Conservation (phyloP, 2,888 invertebrate species). For the Aspidapion aeneum region DNA sequence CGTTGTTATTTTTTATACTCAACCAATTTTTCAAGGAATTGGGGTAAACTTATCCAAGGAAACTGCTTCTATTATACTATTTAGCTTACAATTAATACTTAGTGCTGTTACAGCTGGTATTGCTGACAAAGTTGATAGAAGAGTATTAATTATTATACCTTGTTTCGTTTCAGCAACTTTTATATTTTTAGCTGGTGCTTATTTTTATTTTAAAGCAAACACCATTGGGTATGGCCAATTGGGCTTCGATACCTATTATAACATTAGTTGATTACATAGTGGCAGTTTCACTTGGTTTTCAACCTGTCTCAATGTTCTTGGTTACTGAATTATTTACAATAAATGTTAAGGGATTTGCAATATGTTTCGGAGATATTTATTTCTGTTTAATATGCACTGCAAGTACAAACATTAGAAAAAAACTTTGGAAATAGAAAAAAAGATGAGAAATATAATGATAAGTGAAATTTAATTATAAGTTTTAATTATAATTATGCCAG, state of each 20-base stretch:
- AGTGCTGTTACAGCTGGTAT: constrained; percentile 55
- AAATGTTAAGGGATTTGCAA: constrained; percentile 54
- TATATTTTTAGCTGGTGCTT: constrained; percentile 45
- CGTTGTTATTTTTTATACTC: constrained; percentile 60
- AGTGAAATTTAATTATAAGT: too few species aligned
- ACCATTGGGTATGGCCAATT: constrained; percentile 40
- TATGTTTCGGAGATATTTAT: constrained; percentile 53
- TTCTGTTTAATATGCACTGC: constrained; percentile 50
- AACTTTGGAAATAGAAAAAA: neutral
- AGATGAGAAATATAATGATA: too few species aligned
- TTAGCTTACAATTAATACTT: constrained; percentile 53
- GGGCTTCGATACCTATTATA: constrained; percentile 47
- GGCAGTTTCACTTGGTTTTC: constrained; percentile 51
- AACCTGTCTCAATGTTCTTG: constrained; percentile 52
- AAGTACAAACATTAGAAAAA: constrained; percentile 44
- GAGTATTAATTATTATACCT: constrained; percentile 52
- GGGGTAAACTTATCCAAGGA: constrained; percentile 9
- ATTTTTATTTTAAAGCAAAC: constrained; percentile 48
- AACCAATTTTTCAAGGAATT: constrained; percentile 49
- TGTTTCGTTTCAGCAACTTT: constrained; percentile 47
- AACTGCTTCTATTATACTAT: neutral
- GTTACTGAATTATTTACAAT: constrained; percentile 55
- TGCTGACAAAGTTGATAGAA: constrained; percentile 56
- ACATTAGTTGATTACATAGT: constrained; percentile 50
- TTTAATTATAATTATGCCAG: too few species aligned